phyloP scores from a whole-genome alignment of 2,113 vertebrate species.

The Casuarius casuarius region DNA sequence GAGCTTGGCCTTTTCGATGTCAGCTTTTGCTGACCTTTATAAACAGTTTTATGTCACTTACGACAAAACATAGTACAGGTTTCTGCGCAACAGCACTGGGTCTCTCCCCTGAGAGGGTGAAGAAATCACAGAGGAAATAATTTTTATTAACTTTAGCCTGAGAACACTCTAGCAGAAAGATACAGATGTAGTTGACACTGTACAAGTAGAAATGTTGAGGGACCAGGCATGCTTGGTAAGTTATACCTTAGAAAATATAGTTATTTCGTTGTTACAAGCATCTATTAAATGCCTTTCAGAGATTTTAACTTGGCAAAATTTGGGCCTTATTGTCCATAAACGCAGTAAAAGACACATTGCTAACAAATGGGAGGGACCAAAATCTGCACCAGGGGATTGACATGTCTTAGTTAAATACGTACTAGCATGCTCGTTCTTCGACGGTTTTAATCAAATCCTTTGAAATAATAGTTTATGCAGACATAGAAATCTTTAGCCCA shows the following conservation, averaged over 20 bases:
- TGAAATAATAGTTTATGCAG: background rate
- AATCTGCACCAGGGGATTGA: background rate
- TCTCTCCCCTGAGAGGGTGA: background rate
- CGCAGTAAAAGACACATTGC: background rate
- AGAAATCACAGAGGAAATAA: background rate
- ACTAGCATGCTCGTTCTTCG: background rate
- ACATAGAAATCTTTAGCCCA: background rate
- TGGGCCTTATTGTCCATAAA: background rate
- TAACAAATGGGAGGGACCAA: background rate
- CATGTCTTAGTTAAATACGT: background rate
- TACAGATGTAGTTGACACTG: background rate
- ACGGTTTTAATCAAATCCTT: background rate
- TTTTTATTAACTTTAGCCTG: background rate
- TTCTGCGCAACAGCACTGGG: background rate
- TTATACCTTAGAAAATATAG: background rate
- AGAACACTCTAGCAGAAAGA: background rate
- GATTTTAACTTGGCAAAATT: background rate
- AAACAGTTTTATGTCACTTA: background rate
- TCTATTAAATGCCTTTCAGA: background rate
- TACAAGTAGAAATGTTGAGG: background rate
- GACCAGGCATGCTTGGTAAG: background rate
- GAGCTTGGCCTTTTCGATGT: background rate
- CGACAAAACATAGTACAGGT: background rate
- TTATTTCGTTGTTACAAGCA: background rate
- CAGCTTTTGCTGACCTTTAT: background rate